Evolutionary conservation across 1,140 invertebrate species (phyloP), one percentile per base, ranked within the genome.

Genomic region (Ostrea denselamellosa): DNA sequence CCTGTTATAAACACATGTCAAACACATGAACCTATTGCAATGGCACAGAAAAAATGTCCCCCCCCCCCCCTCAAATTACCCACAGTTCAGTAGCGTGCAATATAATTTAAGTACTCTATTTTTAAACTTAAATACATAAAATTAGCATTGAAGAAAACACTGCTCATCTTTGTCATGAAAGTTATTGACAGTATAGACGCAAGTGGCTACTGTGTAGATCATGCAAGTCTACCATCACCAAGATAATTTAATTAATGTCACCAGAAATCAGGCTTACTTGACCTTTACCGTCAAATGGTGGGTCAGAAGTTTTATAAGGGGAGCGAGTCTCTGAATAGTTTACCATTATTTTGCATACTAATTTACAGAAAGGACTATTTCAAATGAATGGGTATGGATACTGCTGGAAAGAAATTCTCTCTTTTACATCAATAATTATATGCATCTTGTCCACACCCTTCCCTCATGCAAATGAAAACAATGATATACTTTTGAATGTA

Each of bases 161-260:
- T 44, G 1, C 25, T 0, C 7, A 68, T n/a, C 25, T 68, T 71
- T 71, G 19, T 14, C 51, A 51, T 34, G 19, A 19, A 28, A 51
- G 2, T 14, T 10, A 9, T 34, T 28, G 12, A n/a, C 34, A 44
- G 34, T 44, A 44, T 44, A 44, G 19, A 1, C 12, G 10, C 9
- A 58, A 56, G 22, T 54, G 53, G 52, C 83, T 28, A 56, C 51
- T 54, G 7, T 8, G 52, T 54, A 10, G n/a, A 56, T 54, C 54
- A 83, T 83, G 82, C 82, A 83, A 34, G 53, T 51, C 17, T 25
- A 81, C 44, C 68, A 84, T 84, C 68, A 77, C 68, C 68, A 77
- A 77, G 7, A 62, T 2, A 62, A 7, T 62, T 62, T 62, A 19
- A 62, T 44, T 44, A 44, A 44, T 44, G 34, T 44, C 34, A 44